Evolutionary conservation across 1,140 invertebrate species (phyloP).

Genomic region (Trichonephila clavipes): DNA sequence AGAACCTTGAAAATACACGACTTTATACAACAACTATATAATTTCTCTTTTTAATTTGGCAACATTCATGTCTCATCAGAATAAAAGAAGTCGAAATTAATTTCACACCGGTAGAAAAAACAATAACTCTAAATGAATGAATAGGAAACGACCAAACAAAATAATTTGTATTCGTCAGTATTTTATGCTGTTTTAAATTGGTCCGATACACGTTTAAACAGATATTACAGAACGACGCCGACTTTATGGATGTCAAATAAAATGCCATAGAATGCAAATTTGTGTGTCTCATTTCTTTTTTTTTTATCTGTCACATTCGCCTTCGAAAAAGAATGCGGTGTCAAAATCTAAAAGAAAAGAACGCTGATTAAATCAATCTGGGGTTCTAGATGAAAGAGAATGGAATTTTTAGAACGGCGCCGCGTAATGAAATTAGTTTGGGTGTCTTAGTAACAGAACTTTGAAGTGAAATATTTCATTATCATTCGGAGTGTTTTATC

Average conservation of each 20-base stretch:
- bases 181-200: slow-evolving; percentile 42
- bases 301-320: slow-evolving; percentile 51
- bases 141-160: not conserved
- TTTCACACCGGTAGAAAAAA: not conserved
- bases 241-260: slow-evolving; percentile 49
- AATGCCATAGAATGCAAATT: slow-evolving; percentile 46
- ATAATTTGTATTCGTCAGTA: slow-evolving; percentile 41
- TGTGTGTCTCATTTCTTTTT: slow-evolving; percentile 9
- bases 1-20: not conserved
- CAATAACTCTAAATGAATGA: not conserved
- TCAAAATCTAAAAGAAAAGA: slow-evolving; percentile 30
- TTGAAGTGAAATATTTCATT: slow-evolving; percentile 30
- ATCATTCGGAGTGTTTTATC: not conserved
- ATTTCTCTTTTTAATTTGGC: not conserved
- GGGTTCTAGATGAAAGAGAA: slow-evolving; percentile 28
- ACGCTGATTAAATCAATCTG: slow-evolving; percentile 52
- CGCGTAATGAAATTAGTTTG: slow-evolving; percentile 39
- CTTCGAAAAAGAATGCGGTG: slow-evolving; percentile 3
- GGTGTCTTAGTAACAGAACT: slow-evolving; percentile 28
- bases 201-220: not conserved
- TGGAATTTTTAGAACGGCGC: not conserved
- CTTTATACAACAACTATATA: not conserved
- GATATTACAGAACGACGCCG: not conserved
- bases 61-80: not conserved
- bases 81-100: not conserved